Conservation (phyloP, 2,113 vertebrate genomes). For the Sitta europaea region DNA sequence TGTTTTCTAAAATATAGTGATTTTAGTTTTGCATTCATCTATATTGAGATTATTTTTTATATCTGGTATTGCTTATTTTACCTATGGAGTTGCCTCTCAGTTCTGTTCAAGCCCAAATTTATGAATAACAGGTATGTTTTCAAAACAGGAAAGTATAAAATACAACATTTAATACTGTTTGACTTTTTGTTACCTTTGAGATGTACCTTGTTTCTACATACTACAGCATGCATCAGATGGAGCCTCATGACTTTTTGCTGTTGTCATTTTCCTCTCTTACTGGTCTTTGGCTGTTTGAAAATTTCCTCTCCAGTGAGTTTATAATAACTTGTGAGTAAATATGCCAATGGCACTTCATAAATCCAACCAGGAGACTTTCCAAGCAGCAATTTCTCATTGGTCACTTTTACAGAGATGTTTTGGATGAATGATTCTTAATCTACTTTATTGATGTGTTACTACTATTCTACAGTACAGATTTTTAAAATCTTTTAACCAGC, state of each 20-base stretch:
- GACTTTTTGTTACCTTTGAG: neutral
- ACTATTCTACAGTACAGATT: neutral
- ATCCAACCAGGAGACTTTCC: neutral
- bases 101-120: neutral
- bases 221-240: no score
- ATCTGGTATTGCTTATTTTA: neutral
- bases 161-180: neutral
- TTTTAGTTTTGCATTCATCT: neutral
- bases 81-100: neutral
- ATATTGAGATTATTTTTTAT: neutral
- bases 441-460: neutral
- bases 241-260: neutral
- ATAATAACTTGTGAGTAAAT: neutral
- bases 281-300: neutral
- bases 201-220: neutral
- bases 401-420: neutral
- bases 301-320: neutral
- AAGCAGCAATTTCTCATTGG: neutral
- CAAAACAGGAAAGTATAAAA: neutral
- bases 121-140: neutral
- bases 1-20: neutral
- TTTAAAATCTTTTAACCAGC: neutral
- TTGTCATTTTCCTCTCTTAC: neutral
- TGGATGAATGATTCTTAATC: neutral
- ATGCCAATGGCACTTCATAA: neutral